phyloP scores from a whole-genome alignment of 2,888 invertebrate genomes.

The Tortricodes alternella region DNA sequence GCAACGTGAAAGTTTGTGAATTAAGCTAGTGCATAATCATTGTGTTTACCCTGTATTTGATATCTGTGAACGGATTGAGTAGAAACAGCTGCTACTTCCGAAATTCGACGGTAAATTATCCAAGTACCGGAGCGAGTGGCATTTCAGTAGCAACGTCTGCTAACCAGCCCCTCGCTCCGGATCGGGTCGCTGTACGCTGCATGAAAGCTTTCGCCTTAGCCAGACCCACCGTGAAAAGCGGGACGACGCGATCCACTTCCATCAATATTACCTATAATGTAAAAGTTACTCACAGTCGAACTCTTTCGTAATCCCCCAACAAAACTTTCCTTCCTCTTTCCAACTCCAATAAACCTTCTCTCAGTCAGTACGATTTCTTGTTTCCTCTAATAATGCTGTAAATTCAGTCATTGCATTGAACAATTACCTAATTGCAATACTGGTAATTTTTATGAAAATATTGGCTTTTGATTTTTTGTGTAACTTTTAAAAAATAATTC shows the following conservation, averaged over 20 bases:
- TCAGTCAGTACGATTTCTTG: background rate
- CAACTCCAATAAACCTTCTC: conserved; percentile 44
- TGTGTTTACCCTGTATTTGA: conserved; percentile 49
- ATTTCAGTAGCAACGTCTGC: conserved; percentile 45
- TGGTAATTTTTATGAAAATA: no score
- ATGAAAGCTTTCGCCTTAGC: conserved; percentile 67
- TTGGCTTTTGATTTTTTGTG: no score
- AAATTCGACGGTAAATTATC: conserved; percentile 74
- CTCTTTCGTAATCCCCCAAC: conserved; percentile 60
- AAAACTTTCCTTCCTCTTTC: conserved; percentile 57
- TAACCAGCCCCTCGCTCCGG: conserved; percentile 54
- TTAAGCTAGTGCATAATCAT: conserved; percentile 63
- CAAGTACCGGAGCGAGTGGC: conserved; percentile 61
- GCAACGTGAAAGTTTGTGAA: conserved; percentile 77
- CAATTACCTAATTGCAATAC: no score
- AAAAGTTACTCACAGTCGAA: conserved; percentile 67
- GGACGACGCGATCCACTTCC: conserved; percentile 49
- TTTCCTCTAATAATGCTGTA: background rate
- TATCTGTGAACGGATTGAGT: conserved; percentile 57
- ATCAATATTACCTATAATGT: conserved; percentile 61
- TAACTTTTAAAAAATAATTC: no score
- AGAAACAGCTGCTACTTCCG: conserved; percentile 66
- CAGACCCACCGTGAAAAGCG: conserved; percentile 48
- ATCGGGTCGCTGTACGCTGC: conserved; percentile 51
- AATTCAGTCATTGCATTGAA: background rate